A percentile compares a stretch with the other conserved stretches of the same genome.
These are phyloP conservation scores for Plebejus anna DNA, from an alignment of 2,888 invertebrate genomes.

Conservation along the genomic window DNA sequence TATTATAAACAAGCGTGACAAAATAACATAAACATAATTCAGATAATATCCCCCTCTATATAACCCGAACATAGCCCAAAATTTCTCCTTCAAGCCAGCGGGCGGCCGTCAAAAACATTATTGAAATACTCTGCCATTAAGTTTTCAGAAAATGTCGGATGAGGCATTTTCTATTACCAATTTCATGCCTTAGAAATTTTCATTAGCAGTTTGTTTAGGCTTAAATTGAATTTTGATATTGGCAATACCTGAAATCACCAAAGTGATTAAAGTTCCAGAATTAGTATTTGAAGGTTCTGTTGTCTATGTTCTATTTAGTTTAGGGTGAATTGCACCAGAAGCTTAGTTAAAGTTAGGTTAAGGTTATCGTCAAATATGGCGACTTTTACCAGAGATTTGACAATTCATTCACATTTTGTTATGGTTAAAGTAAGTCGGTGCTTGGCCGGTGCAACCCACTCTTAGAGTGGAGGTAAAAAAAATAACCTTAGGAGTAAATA, in stretches of 20 bases:
- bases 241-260: background rate
- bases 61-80: slow-evolving; percentile 48
- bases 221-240: background rate
- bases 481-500: background rate
- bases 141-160: slow-evolving; percentile 21
- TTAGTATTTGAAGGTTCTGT: background rate
- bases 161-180: slow-evolving; percentile 15
- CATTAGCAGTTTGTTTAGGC: slow-evolving; percentile 12
- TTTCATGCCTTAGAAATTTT: slow-evolving; percentile 24
- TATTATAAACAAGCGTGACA: background rate
- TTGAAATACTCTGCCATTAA: slow-evolving; percentile 58
- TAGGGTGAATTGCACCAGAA: background rate
- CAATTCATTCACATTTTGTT: too few species aligned
- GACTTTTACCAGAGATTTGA: too few species aligned
- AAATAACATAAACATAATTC: slow-evolving; percentile 23
- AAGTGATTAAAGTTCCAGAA: background rate
- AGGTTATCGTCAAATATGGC: too few species aligned
- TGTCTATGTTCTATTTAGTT: background rate
- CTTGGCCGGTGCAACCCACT: too few species aligned
- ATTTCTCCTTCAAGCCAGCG: slow-evolving; percentile 52
- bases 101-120: slow-evolving; percentile 68
- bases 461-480: background rate
- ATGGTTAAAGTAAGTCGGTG: too few species aligned
- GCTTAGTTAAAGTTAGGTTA: too few species aligned
- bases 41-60: slow-evolving; percentile 32